phyloP scores from a whole-genome alignment of 2,888 invertebrate species.

The Phyllotreta striolata region DNA sequence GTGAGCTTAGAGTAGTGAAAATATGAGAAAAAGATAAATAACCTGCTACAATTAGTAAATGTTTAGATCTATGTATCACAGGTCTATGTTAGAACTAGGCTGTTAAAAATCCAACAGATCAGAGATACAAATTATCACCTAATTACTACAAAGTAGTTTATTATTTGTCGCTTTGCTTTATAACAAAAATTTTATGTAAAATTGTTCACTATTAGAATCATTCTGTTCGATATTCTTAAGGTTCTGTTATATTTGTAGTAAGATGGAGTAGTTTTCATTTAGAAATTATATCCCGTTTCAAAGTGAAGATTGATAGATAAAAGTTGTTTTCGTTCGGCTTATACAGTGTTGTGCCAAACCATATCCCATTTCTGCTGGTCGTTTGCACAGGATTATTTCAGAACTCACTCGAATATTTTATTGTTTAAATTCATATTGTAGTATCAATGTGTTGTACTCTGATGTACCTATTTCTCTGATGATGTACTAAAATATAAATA shows the following conservation, averaged over 20 bases:
- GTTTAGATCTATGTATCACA: slow-evolving; percentile 56
- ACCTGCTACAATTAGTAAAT: slow-evolving; percentile 54
- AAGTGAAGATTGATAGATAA: slow-evolving; percentile 27
- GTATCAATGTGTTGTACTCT: slow-evolving; percentile 60
- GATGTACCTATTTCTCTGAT: slow-evolving; percentile 61
- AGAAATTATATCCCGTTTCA: slow-evolving; percentile 19
- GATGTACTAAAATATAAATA: slow-evolving; percentile 59
- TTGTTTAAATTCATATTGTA: slow-evolving; percentile 59
- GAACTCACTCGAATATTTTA: slow-evolving; percentile 51
- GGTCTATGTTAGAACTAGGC: slow-evolving; percentile 53
- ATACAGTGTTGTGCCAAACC: slow-evolving; percentile 59
- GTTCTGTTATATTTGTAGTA: slow-evolving; percentile 12
- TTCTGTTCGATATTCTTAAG: slow-evolving; percentile 9
- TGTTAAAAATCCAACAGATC: slow-evolving; percentile 46
- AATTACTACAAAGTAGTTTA: slow-evolving; percentile 27
- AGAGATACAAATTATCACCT: slow-evolving; percentile 39
- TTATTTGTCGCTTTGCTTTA: slow-evolving; percentile 31
- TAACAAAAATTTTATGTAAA: slow-evolving; percentile 13
- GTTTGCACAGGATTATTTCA: slow-evolving; percentile 40
- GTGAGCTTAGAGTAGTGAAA: slow-evolving; percentile 56
- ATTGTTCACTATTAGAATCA: slow-evolving; percentile 19
- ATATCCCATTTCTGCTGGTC: slow-evolving; percentile 45
- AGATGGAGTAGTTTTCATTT: slow-evolving; percentile 23
- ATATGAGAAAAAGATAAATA: slow-evolving; percentile 47
- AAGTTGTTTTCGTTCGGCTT: slow-evolving; percentile 38